A percentile compares a stretch with the other conserved stretches of the same genome.
phyloP scores from a whole-genome alignment of 2,797 vertebrate species.

The Clamator glandarius region DNA sequence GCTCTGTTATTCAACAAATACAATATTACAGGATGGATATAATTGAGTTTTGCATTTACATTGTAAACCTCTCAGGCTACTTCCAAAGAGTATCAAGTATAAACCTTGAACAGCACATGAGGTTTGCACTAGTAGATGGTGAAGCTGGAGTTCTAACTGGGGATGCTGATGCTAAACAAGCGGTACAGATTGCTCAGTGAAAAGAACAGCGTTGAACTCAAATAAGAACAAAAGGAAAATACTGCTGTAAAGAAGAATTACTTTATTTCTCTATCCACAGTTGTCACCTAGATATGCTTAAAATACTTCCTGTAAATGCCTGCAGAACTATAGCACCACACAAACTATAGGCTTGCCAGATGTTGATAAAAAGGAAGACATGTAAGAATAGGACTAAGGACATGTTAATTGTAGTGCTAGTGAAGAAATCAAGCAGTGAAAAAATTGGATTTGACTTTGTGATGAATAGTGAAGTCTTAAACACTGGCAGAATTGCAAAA shows the following conservation, averaged over 20 bases:
- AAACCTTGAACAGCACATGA: not conserved
- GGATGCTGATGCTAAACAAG: not conserved
- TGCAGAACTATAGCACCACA: not conserved
- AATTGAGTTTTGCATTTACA: not conserved
- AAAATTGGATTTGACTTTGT: conserved; percentile 22
- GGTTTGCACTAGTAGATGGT: not conserved
- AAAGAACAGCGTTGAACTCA: not conserved
- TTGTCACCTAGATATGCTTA: not conserved
- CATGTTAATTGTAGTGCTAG: not conserved
- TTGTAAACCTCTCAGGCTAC: not conserved
- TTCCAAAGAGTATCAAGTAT: not conserved
- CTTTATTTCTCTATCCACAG: not conserved
- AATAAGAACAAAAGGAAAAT: not conserved
- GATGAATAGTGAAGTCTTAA: conserved; percentile 17
- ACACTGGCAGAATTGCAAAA: conserved; percentile 20
- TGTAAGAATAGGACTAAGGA: not conserved
- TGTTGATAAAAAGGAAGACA: not conserved
- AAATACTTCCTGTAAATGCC: not conserved
- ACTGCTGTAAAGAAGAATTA: not conserved
- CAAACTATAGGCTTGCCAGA: not conserved
- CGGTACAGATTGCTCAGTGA: not conserved
- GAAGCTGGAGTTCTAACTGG: not conserved
- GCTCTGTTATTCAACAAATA: not conserved
- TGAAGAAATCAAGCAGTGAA: not conserved
- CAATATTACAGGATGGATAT: not conserved